Conservation (phyloP, 2,797 vertebrate species). For the Odontamblyopus rebecca region DNA sequence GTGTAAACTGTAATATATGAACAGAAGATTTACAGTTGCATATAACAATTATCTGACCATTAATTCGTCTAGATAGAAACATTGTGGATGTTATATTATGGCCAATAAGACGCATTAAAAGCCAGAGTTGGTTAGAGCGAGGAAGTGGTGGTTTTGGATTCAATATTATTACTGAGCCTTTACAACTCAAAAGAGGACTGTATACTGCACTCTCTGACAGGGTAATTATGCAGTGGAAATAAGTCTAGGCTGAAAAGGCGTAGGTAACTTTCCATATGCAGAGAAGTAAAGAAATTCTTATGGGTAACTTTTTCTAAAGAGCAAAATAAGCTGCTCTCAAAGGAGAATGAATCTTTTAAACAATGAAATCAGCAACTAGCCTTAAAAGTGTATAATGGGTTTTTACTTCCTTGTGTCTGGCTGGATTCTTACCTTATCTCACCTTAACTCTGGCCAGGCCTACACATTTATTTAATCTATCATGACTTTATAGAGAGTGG, state of each 20-base stretch:
- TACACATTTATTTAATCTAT: neutral
- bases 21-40: neutral
- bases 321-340: slow-evolving; percentile 14
- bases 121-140: slow-evolving; percentile 1
- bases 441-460: neutral
- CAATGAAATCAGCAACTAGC: slow-evolving; percentile 47
- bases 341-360: slow-evolving; percentile 39
- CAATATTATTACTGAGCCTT: slow-evolving; percentile 2
- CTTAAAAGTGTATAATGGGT: slow-evolving; percentile 48
- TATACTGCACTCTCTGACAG: neutral
- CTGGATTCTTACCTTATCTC: neutral
- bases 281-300: slow-evolving; percentile 14
- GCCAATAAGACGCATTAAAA: slow-evolving; percentile 2
- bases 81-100: neutral
- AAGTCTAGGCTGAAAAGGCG: neutral
- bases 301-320: slow-evolving; percentile 14
- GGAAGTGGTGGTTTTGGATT: slow-evolving; percentile 6
- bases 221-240: neutral
- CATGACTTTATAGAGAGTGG: neutral
- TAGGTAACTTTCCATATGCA: slow-evolving; percentile 1
- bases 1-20: neutral
- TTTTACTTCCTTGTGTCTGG: slow-evolving; percentile 37
- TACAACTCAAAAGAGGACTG: slow-evolving; percentile 11
- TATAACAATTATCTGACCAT: neutral
- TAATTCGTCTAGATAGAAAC: neutral